These are phyloP conservation scores for Elephantulus edwardii DNA, from an alignment of 2,113 vertebrate species.

Conservation along the genomic window DNA sequence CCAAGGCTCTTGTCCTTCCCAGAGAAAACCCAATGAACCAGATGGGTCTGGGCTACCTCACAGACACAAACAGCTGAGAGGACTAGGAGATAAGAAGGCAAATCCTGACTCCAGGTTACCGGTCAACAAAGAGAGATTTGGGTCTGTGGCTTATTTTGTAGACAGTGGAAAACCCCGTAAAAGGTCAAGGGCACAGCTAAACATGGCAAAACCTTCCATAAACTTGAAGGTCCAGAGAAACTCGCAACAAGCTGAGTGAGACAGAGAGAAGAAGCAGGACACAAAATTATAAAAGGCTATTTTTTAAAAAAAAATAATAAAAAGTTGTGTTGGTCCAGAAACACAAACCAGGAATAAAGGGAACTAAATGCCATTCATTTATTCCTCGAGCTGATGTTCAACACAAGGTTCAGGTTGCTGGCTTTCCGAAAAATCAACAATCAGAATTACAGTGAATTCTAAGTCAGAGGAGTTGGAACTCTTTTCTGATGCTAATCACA, in stretches of 20 bases:
- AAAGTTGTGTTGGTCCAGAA: background rate
- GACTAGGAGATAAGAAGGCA: conserved; percentile 21
- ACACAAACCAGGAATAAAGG: background rate
- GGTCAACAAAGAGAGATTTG: background rate
- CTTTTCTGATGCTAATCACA: too few species aligned
- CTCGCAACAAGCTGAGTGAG: background rate
- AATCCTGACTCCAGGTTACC: background rate
- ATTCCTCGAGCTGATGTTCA: too few species aligned
- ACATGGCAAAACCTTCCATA: background rate
- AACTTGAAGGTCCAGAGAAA: background rate
- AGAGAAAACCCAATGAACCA: background rate
- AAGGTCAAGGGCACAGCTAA: background rate
- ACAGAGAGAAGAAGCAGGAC: background rate
- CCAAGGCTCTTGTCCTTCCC: background rate
- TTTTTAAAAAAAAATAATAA: background rate
- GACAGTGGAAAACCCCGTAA: background rate
- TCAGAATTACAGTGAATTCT: too few species aligned
- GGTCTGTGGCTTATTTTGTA: background rate
- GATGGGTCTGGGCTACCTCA: background rate
- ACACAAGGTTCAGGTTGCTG: too few species aligned
- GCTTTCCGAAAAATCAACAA: too few species aligned
- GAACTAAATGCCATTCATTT: background rate
- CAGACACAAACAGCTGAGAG: background rate
- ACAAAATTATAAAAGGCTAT: background rate
- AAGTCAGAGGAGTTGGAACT: too few species aligned